phyloP scores from a whole-genome alignment of 2,113 vertebrate genomes.

The Illadopsis cleaveri region DNA sequence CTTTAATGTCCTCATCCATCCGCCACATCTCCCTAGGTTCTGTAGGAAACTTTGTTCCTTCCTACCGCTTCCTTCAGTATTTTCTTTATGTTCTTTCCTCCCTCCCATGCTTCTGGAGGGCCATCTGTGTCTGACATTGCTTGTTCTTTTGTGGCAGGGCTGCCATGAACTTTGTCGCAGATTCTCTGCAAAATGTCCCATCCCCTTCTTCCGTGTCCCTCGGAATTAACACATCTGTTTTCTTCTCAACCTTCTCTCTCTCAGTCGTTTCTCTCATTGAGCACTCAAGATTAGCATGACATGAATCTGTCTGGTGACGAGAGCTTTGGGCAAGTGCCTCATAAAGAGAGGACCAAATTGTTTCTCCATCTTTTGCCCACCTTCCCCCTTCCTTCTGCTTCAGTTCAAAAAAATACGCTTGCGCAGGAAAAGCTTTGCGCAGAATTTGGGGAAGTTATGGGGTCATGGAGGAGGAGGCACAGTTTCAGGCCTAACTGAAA shows the following conservation, averaged over 20 bases:
- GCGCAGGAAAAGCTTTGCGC: not conserved
- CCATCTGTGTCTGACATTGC: constrained; percentile 27
- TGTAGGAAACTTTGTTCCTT: not conserved
- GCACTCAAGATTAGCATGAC: not conserved
- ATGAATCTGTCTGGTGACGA: not conserved
- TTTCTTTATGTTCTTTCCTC: constrained; percentile 45
- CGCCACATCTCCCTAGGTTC: constrained; percentile 9
- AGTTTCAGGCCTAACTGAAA: not conserved
- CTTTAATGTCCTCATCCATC: constrained; percentile 63
- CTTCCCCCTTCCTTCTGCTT: not conserved
- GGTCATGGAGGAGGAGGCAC: not conserved
- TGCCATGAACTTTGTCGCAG: constrained; percentile 9
- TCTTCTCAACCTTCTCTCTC: not conserved
- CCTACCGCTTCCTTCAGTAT: constrained; percentile 21
- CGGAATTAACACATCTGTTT: not conserved
- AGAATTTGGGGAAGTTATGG: not conserved
- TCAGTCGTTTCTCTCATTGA: not conserved
- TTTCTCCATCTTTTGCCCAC: not conserved
- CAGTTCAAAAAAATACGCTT: not conserved
- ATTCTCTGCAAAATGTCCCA: not conserved
- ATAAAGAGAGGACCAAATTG: not conserved
- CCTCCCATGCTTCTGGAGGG: constrained; percentile 41
- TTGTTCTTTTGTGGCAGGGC: constrained; percentile 36
- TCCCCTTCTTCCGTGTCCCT: not conserved
- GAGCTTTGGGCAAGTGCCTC: not conserved